A percentile compares a stretch with the other conserved stretches of the same genome.
Conservation (phyloP, 2,888 invertebrate species). For the Andrena bucephala region DNA sequence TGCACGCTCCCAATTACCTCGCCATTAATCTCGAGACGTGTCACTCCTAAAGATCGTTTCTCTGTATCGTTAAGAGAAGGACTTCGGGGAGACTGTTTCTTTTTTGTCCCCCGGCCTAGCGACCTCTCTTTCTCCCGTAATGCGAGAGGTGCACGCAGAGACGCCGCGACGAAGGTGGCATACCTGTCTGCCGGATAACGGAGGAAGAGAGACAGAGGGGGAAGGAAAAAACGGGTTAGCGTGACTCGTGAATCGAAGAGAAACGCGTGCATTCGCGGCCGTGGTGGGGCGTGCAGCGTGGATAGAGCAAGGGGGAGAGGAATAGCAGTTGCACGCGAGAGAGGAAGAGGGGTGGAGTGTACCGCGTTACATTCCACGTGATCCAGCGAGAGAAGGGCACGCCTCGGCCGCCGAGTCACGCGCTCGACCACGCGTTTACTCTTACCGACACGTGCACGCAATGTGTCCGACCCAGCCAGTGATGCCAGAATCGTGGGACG, state of each 20-base stretch:
- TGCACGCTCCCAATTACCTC: slow-evolving; percentile 3
- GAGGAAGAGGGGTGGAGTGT: slow-evolving; percentile 31
- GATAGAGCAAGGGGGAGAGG: not conserved
- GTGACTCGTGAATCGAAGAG: slow-evolving; percentile 55
- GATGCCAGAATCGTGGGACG: too few relatives aligned
- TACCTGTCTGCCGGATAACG: slow-evolving; percentile 51
- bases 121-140: not conserved
- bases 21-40: slow-evolving; percentile 11
- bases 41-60: slow-evolving; percentile 10
- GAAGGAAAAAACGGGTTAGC: slow-evolving; percentile 60
- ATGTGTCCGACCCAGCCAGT: slow-evolving; percentile 49
- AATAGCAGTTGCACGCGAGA: not conserved
- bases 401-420: slow-evolving; percentile 81
- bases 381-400: slow-evolving; percentile 80
- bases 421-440: slow-evolving; percentile 81
- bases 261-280: slow-evolving; percentile 36
- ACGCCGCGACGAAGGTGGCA: slow-evolving; percentile 37
- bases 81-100: too few relatives aligned
- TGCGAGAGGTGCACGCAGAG: slow-evolving; percentile 41
- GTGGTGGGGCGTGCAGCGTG: not conserved
- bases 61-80: slow-evolving; percentile 13
- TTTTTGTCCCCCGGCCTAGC: not conserved
- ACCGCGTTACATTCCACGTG: slow-evolving; percentile 83
- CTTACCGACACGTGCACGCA: slow-evolving; percentile 77
- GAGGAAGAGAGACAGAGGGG: slow-evolving; percentile 14